These are phyloP conservation scores for Drosophila tani DNA, from an alignment of 1,140 invertebrate species.

Conservation along the genomic window DNA sequence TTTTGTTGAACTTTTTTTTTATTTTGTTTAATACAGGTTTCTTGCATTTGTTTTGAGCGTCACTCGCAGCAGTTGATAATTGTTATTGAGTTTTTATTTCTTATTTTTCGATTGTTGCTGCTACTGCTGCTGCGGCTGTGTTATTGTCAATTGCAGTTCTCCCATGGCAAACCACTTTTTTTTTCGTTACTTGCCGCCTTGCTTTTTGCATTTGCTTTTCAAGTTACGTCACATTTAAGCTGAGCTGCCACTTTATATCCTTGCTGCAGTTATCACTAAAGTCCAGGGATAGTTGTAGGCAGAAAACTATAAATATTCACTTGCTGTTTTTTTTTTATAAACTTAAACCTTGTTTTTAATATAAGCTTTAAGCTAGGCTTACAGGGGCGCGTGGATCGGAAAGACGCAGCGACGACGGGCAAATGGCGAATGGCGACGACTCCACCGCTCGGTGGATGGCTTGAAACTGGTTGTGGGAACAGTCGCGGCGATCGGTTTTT, in stretches of 20 bases:
- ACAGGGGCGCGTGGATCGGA: conserved; percentile 19
- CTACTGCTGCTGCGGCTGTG: conserved; percentile 24
- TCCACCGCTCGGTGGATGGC: conserved; percentile 60
- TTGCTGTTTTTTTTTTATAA: background rate
- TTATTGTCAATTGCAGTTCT: conserved; percentile 58
- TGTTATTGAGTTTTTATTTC: conserved; percentile 66
- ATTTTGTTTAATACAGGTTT: conserved; percentile 47
- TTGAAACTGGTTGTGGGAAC: conserved; percentile 78
- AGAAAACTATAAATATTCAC: background rate
- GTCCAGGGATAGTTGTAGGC: background rate
- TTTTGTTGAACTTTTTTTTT: conserved; percentile 31
- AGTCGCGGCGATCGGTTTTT: conserved; percentile 75
- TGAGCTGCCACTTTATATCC: conserved; percentile 9
- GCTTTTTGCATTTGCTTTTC: conserved; percentile 30
- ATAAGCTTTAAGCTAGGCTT: conserved; percentile 22
- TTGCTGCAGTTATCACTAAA: conserved; percentile 4
- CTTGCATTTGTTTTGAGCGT: conserved; percentile 46
- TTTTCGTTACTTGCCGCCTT: conserved; percentile 25
- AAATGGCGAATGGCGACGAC: conserved; percentile 29
- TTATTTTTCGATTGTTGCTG: conserved; percentile 31
- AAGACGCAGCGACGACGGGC: conserved; percentile 2
- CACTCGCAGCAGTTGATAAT: conserved; percentile 61
- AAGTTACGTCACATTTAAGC: conserved; percentile 26
- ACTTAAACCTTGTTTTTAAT: background rate
- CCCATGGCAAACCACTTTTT: conserved; percentile 73